phyloP scores from a whole-genome alignment of 1,140 invertebrate genomes.

The Coenobita brevimanus region DNA sequence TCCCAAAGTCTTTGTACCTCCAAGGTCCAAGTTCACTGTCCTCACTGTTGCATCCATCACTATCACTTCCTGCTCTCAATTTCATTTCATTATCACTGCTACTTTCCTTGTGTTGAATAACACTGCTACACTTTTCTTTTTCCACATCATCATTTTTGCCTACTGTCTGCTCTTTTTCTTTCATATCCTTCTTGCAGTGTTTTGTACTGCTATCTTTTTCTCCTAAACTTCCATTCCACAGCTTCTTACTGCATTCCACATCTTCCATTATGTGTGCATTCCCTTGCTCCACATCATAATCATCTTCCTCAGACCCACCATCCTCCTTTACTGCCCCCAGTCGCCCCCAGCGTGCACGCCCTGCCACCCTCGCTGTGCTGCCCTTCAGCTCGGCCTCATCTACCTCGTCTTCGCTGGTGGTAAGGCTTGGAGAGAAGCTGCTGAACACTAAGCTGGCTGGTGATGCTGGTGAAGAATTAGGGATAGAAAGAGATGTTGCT shows the following conservation, averaged over 20 bases:
- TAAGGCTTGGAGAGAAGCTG: constrained; percentile 64
- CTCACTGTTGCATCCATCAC: constrained; percentile 8
- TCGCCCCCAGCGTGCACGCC: constrained; percentile 19
- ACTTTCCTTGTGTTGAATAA: neutral
- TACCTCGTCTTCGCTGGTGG: constrained; percentile 63
- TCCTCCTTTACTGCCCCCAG: constrained; percentile 40
- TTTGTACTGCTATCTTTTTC: too few relatives aligned
- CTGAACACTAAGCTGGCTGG: constrained; percentile 55
- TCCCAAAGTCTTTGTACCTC: constrained; percentile 48
- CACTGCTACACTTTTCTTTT: neutral
- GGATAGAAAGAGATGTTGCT: neutral
- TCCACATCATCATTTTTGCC: neutral
- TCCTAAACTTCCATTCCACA: too few relatives aligned
- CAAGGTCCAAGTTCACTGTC: constrained; percentile 33
- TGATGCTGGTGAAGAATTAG: constrained; percentile 22
- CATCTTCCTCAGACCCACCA: constrained; percentile 43
- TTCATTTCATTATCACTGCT: neutral
- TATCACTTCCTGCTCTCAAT: neutral
- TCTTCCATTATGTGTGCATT: too few relatives aligned
- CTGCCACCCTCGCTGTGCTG: constrained; percentile 5
- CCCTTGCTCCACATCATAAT: neutral
- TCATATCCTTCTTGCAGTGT: too few relatives aligned
- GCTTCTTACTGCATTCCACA: too few relatives aligned
- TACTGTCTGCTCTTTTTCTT: too few relatives aligned
- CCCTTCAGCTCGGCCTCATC: constrained; percentile 47